Conservation (phyloP, 1,140 invertebrate genomes). For the Tetraneura akinire region DNA sequence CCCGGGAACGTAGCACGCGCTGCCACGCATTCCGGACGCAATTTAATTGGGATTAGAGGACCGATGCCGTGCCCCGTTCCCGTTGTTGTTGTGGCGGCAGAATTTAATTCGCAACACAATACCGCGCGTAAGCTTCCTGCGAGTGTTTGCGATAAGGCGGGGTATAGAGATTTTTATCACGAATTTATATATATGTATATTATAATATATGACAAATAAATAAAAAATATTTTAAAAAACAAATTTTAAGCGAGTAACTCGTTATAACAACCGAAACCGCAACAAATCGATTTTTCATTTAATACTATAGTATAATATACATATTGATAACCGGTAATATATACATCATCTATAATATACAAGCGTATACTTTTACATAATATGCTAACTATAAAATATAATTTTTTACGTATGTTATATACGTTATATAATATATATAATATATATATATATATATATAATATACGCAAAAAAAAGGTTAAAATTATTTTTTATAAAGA, state of each 20-base stretch:
- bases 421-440: background rate
- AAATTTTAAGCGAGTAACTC: too few species aligned
- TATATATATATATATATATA: background rate
- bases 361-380: too few species aligned
- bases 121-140: background rate
- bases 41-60: conserved; percentile 47
- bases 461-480: too few species aligned
- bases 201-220: background rate
- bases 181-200: background rate
- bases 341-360: too few species aligned
- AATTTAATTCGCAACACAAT: conserved; percentile 34
- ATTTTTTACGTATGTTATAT: too few species aligned
- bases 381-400: too few species aligned
- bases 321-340: too few species aligned
- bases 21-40: conserved; percentile 14
- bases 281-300: too few species aligned
- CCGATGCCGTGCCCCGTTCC: background rate
- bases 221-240: too few species aligned
- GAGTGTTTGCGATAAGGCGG: background rate
- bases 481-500: too few species aligned
- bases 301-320: too few species aligned
- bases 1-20: background rate
- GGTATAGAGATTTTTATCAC: conserved; percentile 3
- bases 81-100: background rate
- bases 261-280: too few species aligned